Evolutionary conservation across 1,140 invertebrate genomes (phyloP).

Genomic region (Maconellicoccus hirsutus): DNA sequence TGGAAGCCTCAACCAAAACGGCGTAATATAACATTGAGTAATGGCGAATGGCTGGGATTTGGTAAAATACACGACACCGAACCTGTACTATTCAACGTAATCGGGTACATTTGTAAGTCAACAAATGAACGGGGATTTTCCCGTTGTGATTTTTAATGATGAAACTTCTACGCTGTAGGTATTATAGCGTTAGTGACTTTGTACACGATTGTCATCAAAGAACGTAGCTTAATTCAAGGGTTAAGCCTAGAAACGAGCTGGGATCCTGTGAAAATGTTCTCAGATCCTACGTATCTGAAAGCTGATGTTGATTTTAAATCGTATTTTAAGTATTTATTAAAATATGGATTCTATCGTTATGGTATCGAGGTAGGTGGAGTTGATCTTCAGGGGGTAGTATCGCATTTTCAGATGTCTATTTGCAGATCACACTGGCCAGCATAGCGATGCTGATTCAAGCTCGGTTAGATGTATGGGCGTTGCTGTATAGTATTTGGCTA

Average conservation of each 20-base stretch:
- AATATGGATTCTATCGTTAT: constrained; percentile 91
- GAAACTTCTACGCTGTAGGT: constrained; percentile 38
- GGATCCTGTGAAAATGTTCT: constrained; percentile 70
- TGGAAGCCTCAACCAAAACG: not conserved
- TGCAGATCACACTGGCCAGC: constrained; percentile 69
- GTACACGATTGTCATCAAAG: constrained; percentile 68
- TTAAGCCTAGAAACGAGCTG: constrained; percentile 42
- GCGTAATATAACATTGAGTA: not conserved
- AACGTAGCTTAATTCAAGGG: constrained; percentile 62
- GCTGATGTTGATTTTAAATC: constrained; percentile 71
- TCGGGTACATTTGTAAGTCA: constrained; percentile 59
- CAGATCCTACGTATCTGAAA: constrained; percentile 59
- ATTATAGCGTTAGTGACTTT: constrained; percentile 76
- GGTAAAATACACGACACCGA: constrained; percentile 49
- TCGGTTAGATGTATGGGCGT: constrained; percentile 79
- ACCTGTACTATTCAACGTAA: constrained; percentile 54
- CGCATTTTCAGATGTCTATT: not conserved
- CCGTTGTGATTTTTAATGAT: no score
- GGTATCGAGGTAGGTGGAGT: constrained; percentile 62
- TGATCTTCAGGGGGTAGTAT: not conserved
- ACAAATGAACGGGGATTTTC: no score
- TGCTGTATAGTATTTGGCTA: constrained; percentile 78
- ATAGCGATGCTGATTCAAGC: constrained; percentile 78
- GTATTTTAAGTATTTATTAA: constrained; percentile 80
- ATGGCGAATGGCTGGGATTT: constrained; percentile 79